Evolutionary conservation across 2,888 invertebrate genomes (phyloP), one percentile per base, ranked within the genome.

Genomic region (Catocala fraxini): DNA sequence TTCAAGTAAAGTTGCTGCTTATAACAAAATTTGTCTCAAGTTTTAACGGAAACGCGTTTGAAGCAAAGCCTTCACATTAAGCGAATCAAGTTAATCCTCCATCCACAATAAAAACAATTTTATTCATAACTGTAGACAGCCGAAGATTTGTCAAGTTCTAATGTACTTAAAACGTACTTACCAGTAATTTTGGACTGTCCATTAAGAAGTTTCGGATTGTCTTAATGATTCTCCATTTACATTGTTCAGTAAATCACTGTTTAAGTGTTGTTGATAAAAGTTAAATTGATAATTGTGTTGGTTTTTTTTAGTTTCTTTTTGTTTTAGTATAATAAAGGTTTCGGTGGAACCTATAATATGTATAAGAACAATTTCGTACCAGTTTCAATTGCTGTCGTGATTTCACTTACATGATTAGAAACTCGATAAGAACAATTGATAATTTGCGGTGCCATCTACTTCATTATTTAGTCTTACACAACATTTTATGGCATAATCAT

Each of bases 161-260:
- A 86, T 86, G 87, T 84, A 81, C 84, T 85, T 87, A 81, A 85
- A 86, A 84, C 83, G 81, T 85, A 88, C 87, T 90, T 88, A 86
- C 82, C 77, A 75, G 81, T 84, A 82, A 89, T 88, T 86, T 81
- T 76, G 80, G 80, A 81, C 77, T 85, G 88, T 87, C 88, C 86
- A 89, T 90, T 90, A 88, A 81, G 79, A 88, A 89, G 85, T 90
- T 89, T 81, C 70, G 75, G 78, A 80, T 80, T 81, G 85, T 79
- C 79, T 80, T 82, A 79, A 81, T 83, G 79, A 86, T 83, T 82
- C 79, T 70, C 68, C 74, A 73, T 81, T 80, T 77, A 68, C 68
- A 65, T 78, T 73, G 68, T 76, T 73, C 63, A 70, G 59, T 61
- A 63, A 83, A 83, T 83, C 76, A 75, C 75, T 65, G 70, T 83